These are phyloP conservation scores for Neuroscelio doddi DNA, from an alignment of 2,888 invertebrate species.

Conservation along the genomic window DNA sequence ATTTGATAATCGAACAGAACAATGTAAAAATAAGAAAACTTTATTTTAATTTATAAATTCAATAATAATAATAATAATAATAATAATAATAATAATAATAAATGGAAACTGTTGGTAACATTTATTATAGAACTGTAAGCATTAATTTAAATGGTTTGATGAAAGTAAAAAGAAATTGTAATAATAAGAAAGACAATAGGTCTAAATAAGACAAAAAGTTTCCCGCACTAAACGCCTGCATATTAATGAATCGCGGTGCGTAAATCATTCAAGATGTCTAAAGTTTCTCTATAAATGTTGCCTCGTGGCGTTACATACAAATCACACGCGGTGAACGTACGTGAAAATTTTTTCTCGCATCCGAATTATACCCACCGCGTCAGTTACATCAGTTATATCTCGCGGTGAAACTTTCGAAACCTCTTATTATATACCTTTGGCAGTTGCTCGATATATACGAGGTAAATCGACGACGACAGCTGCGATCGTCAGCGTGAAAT, in stretches of 20 bases:
- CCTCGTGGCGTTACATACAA: conserved; percentile 39
- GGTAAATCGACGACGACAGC: conserved; percentile 15
- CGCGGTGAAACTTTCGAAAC: conserved; percentile 45
- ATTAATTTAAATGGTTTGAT: no score
- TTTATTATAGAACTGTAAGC: no score
- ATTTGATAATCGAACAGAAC: no score
- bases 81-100: no score
- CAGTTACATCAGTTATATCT: conserved; percentile 41
- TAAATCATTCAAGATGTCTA: conserved; percentile 38
- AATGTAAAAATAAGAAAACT: no score
- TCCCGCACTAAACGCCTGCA: conserved; percentile 7
- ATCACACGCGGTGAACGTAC: conserved; percentile 34
- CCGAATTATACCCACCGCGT: conserved; percentile 38
- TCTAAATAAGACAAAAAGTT: no score
- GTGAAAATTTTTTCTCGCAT: conserved; percentile 40
- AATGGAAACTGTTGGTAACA: no score
- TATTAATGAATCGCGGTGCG: conserved; percentile 35
- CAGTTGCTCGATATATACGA: conserved; percentile 36
- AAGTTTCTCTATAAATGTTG: conserved; percentile 40
- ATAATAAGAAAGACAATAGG: no score
- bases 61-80: no score
- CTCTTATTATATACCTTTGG: conserved; percentile 38
- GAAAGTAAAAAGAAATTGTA: no score
- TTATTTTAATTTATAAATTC: no score
- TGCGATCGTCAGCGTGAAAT: conserved; percentile 2